Percentiles rank a stretch among this genome's conserved stretches.
phyloP scores from a whole-genome alignment of 2,113 vertebrate genomes.

The Pteropus alecto region DNA sequence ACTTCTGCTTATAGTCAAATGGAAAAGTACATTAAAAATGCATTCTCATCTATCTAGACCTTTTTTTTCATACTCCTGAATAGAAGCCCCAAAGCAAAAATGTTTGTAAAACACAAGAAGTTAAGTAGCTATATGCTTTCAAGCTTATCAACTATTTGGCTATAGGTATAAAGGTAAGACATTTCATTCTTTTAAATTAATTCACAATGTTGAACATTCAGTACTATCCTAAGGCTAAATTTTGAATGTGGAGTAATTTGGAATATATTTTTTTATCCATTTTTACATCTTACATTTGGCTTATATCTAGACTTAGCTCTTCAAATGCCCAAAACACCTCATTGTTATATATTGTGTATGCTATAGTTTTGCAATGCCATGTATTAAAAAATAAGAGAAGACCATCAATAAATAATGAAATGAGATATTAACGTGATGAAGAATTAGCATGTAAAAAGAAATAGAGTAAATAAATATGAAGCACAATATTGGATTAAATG shows the following conservation, averaged over 20 bases:
- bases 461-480: neutral
- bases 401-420: neutral
- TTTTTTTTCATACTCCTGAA: neutral
- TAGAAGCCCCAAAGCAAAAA: slow-evolving; percentile 40
- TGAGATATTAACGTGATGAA: neutral
- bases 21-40: slow-evolving; percentile 32
- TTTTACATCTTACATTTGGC: neutral
- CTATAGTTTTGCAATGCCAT: neutral
- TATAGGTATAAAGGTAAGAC: neutral
- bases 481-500: neutral
- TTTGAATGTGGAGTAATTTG: slow-evolving; percentile 2
- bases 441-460: neutral
- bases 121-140: slow-evolving; percentile 10
- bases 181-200: slow-evolving; percentile 37
- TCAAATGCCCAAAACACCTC: neutral
- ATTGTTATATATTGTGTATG: neutral
- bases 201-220: slow-evolving; percentile 30
- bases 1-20: slow-evolving; percentile 17
- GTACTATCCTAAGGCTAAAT: neutral
- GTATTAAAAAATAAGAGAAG: neutral
- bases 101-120: slow-evolving; percentile 40
- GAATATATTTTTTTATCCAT: neutral
- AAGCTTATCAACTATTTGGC: slow-evolving; percentile 15
- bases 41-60: slow-evolving; percentile 1
- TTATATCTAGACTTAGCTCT: neutral